phyloP scores from a whole-genome alignment of 2,113 vertebrate species.

The Oncorhynchus mykiss region DNA sequence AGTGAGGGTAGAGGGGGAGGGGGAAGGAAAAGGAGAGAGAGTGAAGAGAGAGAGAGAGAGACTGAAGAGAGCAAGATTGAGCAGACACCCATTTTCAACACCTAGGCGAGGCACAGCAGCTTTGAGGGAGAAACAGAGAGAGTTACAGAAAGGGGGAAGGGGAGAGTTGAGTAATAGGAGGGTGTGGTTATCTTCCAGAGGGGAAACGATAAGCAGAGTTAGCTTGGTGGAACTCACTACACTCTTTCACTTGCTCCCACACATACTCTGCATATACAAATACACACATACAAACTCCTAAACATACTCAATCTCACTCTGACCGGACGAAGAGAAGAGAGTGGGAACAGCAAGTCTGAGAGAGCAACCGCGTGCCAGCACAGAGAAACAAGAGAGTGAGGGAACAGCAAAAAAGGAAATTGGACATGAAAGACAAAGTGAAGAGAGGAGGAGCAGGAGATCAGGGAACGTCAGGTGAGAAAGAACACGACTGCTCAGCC shows the following conservation, averaged over 20 bases:
- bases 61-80: conserved; percentile 42
- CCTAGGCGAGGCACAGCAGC: conserved; percentile 44
- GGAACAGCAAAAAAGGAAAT: conserved; percentile 19
- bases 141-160: conserved; percentile 39
- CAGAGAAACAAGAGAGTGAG: conserved; percentile 13
- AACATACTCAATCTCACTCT: not conserved
- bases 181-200: conserved; percentile 63
- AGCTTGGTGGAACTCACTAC: conserved; percentile 47
- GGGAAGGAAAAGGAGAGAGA: conserved; percentile 28
- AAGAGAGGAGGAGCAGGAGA: conserved; percentile 62
- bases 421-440: conserved; percentile 74
- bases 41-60: not conserved
- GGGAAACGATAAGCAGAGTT: conserved; percentile 52
- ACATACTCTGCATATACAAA: no score
- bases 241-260: conserved; percentile 31
- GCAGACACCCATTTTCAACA: no score
- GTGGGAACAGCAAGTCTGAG: conserved; percentile 16
- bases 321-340: not conserved
- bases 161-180: conserved; percentile 66
- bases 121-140: conserved; percentile 63
- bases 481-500: conserved; percentile 11
- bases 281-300: not conserved
- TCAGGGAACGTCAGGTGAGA: conserved; percentile 68
- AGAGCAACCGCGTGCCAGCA: conserved; percentile 11
- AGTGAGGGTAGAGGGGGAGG: conserved; percentile 14